A percentile compares a stretch with the other conserved stretches of the same genome.
These are phyloP conservation scores for Toxotes jaculatrix DNA, from an alignment of 2,113 vertebrate genomes.

Conservation along the genomic window DNA sequence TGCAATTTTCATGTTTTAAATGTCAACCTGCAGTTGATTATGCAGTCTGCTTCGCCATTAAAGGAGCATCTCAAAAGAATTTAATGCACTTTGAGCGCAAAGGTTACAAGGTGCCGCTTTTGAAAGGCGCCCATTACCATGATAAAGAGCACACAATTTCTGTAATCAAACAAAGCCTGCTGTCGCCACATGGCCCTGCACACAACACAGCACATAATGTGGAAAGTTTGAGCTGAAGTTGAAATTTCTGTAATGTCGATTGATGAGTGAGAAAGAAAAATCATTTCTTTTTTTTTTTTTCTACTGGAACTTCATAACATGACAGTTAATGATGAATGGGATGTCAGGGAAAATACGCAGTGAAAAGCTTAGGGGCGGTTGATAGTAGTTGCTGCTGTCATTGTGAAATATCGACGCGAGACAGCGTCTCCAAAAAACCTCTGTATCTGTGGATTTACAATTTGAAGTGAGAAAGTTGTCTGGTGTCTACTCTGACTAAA, in stretches of 20 bases:
- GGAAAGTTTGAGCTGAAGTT: conserved; percentile 34
- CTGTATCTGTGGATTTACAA: conserved; percentile 45
- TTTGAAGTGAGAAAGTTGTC: conserved; percentile 42
- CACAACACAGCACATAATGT: conserved; percentile 26
- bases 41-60: conserved; percentile 62
- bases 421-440: conserved; percentile 25
- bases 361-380: conserved; percentile 55
- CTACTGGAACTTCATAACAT: conserved; percentile 49
- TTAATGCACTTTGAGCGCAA: conserved; percentile 58
- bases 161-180: conserved; percentile 55
- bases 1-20: conserved; percentile 72
- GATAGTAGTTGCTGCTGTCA: conserved; percentile 64
- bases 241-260: conserved; percentile 36
- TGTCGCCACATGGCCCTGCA: not conserved
- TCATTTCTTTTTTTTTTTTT: not conserved
- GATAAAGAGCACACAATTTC: conserved; percentile 66
- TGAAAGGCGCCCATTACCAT: conserved; percentile 69
- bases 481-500: conserved; percentile 47
- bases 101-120: conserved; percentile 68
- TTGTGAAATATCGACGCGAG: conserved; percentile 58
- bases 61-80: conserved; percentile 66
- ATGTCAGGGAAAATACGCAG: conserved; percentile 38
- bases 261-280: conserved; percentile 29
- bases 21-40: conserved; percentile 72
- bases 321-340: conserved; percentile 71